Evolutionary conservation across 2,797 vertebrate species (phyloP), one percentile per base, ranked within the genome.

Genomic region (Esox lucius): DNA sequence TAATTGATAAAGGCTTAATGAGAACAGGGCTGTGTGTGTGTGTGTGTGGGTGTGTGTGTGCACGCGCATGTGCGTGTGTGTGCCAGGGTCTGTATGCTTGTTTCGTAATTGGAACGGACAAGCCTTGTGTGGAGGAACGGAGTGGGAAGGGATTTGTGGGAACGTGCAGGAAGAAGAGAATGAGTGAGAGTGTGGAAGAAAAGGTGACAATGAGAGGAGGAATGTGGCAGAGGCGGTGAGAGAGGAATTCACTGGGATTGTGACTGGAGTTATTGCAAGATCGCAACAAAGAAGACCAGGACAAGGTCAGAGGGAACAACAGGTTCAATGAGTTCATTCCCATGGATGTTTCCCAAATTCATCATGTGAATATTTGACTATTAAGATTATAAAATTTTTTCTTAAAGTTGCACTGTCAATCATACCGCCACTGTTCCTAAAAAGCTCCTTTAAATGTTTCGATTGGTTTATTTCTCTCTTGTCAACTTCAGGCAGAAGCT

Each of bases 1-100:
- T 93, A 93, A 93, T 92, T 93, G 92, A 93, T 93, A 93, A 86
- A 85, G 87, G 89, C 89, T 89, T 91, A 92, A 92, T 92, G 91
- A 91, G 91, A 88, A 82, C 72, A 24, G 73, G 61, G 69, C 80
- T 84, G 89, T 87, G 85, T 85, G 81, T 39, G 53, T 64, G 70
- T 73, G 70, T 67, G 69, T n/a, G 49, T 61, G 72, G 26, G 59
- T 70, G 42, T 26, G 64, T 59, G 49, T 2, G 26, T 13, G 61
- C 17, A 69, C 13, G 49, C 8, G 51, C 5, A 26, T 7, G 61
- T 28, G 69, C 5, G 49, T 16, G 61, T 28, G 69, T 5, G 49
- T 16, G 51, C 1, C 17, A 16, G 78, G 68, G 76, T 16, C 74
- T 72, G 86, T 74, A 85, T n/a, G 71, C 81, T 79, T 74, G 78